Conservation (phyloP, 2,797 vertebrate genomes). For the Galagoides demidoff region DNA sequence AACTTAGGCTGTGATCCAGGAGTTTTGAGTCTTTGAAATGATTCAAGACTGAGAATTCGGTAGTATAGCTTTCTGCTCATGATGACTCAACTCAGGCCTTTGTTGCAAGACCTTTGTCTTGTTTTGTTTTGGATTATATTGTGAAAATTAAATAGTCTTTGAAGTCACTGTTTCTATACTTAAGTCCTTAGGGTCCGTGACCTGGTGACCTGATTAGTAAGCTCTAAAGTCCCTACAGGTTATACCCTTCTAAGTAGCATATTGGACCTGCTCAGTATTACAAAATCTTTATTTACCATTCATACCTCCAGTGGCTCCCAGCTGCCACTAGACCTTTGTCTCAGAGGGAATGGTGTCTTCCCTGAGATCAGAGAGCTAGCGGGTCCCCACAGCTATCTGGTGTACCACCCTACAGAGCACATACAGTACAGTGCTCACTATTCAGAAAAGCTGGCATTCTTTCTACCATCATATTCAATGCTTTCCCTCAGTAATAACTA, state of each 20-base stretch:
- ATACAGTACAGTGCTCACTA: not conserved
- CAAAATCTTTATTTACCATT: not conserved
- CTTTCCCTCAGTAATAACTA: not conserved
- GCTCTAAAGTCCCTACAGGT: not conserved
- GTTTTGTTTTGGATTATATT: not conserved
- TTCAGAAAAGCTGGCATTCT: not conserved
- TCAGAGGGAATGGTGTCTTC: not conserved
- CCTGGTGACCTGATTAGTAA: not conserved
- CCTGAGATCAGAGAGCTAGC: not conserved
- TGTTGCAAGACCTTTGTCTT: not conserved
- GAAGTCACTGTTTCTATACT: not conserved
- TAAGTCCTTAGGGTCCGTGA: not conserved
- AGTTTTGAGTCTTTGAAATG: not conserved
- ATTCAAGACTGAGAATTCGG: not conserved
- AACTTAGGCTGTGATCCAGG: not conserved
- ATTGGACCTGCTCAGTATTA: not conserved
- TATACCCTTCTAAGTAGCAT: not conserved
- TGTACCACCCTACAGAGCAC: not conserved
- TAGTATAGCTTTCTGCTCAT: not conserved
- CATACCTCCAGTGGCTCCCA: not conserved
- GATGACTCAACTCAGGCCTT: not conserved
- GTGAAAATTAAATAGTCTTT: not conserved
- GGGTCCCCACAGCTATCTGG: not conserved
- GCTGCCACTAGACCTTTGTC: not conserved
- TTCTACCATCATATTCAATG: not conserved